Base-by-base conservation (phyloP, 1,140 invertebrate genomes). In the Achroia grisella region DNA sequence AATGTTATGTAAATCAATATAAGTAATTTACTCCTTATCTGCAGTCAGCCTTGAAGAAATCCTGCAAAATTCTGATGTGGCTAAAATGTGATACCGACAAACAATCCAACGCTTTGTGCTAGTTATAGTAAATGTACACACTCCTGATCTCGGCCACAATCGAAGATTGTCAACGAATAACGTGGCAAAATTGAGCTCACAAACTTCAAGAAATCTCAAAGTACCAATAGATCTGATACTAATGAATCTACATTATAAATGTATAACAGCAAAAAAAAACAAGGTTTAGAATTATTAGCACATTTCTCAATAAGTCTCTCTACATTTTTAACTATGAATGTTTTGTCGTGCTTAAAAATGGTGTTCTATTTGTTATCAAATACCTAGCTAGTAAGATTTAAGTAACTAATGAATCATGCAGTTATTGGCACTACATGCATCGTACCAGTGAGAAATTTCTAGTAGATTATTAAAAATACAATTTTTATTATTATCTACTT, bases 351-450 rank as follows among this genome's bases (percentile, higher is more conserved):
- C 86, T 87, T 85, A 85, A 85, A 78, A 77, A 85, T 81, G 86
- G 86, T 87, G 86, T 87, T 87, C 86, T 86, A 85, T 86, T 87
- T 87, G 84, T 87, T 87, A 86, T 85, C 72, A 84, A 86, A 86
- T 87, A 86, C 79, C 79, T 87, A 87, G 82, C 59, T 77, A 73
- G 66, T 87, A 87, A 86, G 81, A 70, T 84, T 73, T 75, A 85
- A 80, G 71, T 74, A 81, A 86, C 56, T 74, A 71, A 72, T 70
- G 63, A 52, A 57, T 41, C 15, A 73, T 80, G 71, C 86, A 87
- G 86, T 87, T 87, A 87, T 87, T 87, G 86, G 86, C 86, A 87
- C 86, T 87, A 83, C 6, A 23, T 62, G 53, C 56, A 61, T 66
- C 45, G 17, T 68, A 52, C 52, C 46, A 59, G 42, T 55, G 52